Conservation (phyloP, 2,888 invertebrate species). For the Limulus polyphemus region DNA sequence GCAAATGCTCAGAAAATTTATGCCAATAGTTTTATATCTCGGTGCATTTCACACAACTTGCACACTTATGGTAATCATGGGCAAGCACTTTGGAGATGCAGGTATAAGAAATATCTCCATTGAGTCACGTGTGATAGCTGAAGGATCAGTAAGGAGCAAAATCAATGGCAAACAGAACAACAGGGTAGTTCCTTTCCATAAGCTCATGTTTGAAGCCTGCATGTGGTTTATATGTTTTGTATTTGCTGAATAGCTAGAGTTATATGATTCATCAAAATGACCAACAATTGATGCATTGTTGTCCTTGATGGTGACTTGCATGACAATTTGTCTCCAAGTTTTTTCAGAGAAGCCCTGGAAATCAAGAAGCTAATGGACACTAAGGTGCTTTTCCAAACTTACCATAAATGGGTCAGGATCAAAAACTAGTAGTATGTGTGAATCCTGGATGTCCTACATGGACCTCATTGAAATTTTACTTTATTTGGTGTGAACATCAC, state of each 20-base stretch:
- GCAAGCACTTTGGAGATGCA: constrained; percentile 26
- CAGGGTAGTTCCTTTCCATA: constrained; percentile 13
- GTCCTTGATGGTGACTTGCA: too few relatives aligned
- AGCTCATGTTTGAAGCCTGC: constrained; percentile 22
- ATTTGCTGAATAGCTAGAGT: too few relatives aligned
- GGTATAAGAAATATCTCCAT: constrained; percentile 22
- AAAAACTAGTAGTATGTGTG: background rate
- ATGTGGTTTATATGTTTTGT: constrained; percentile 7
- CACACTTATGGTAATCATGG: constrained; percentile 23
- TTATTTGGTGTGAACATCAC: background rate
- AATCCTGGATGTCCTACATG: background rate
- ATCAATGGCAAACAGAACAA: constrained; percentile 12
- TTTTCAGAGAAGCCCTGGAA: too few relatives aligned
- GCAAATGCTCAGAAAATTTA: constrained; percentile 18
- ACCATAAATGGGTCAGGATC: background rate
- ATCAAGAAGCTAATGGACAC: too few relatives aligned
- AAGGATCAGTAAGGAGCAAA: constrained; percentile 22
- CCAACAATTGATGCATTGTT: too few relatives aligned
- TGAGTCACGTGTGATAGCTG: constrained; percentile 24
- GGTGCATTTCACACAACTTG: constrained; percentile 25
- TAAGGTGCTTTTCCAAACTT: too few relatives aligned
- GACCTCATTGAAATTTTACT: background rate
- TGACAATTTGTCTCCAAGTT: too few relatives aligned
- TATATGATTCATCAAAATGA: too few relatives aligned
- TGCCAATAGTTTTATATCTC: constrained; percentile 16